Base-by-base conservation (phyloP, 2,888 invertebrate genomes). In the Xylophagus ater region DNA sequence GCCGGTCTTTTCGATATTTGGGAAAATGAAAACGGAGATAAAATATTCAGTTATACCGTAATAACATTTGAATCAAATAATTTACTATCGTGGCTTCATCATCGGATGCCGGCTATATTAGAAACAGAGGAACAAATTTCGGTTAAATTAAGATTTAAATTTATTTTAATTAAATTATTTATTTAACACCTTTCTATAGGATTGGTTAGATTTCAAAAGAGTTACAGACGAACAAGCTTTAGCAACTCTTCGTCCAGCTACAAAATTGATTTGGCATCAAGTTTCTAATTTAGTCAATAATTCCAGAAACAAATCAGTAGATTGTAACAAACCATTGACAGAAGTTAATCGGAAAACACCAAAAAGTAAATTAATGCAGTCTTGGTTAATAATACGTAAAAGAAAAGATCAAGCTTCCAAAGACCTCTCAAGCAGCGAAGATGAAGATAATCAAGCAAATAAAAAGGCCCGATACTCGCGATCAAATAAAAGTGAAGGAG, bases 81-180 rank as follows among this genome's bases (percentile, higher is more conserved):
- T 24, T 69, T 73, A 12, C 58, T 85, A 46, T 68, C 73, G 21
- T 81, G 81, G 79, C 64, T 87, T 35, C 87, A 87, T 64, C 76
- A 84, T 52, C 71, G 87, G 54, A 78, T 81, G 74, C 87, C 87
- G 40, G 81, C 84, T n/a, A 71, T 87, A 51, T 66, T 88, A 30
- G 73, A 76, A 40, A 73, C 70, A 21, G 74, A 80, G 25, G 67
- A 77, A 51, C 72, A 78, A 58, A 69, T 79, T 46, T 59, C 72
- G 51, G 81, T 79, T 52, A 55, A 62, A 9, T 24, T 9, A 9
- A 4, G 9, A 24, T n/a, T 18, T 28, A 15, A 21, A 26, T 17
- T 17, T 26, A 23, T 32, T 34, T 15, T 30, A 39, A 9, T 33
- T 34, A 36, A 12, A 28, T 7, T 7, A 7, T 30, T 41, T 39